These are phyloP conservation scores for Coecobrya sp. DNA, from an alignment of 2,888 invertebrate species.

Conservation along the genomic window DNA sequence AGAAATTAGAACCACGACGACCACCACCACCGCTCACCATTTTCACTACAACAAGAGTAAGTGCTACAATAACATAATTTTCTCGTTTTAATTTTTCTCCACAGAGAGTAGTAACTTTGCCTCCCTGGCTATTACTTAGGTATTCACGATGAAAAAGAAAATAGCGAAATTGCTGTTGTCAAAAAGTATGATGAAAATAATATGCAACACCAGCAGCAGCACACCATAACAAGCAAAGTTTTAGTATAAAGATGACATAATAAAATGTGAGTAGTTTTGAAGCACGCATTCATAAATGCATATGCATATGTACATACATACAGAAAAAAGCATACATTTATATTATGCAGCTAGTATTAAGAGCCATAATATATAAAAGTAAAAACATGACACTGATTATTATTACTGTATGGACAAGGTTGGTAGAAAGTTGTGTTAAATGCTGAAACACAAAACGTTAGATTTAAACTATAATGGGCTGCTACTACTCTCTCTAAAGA, in stretches of 20 bases:
- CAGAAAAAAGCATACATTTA: too few relatives aligned
- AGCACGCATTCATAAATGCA: neutral
- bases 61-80: neutral
- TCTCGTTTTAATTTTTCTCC: conserved; percentile 18
- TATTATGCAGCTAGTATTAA: too few relatives aligned
- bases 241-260: neutral
- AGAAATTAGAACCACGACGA: neutral
- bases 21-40: neutral
- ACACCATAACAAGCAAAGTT: neutral
- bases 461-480: neutral
- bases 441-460: neutral
- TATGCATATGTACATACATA: too few relatives aligned
- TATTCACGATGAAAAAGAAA: neutral
- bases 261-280: neutral
- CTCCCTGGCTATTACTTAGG: neutral
- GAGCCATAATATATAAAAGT: neutral
- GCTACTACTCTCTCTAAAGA: conserved; percentile 6
- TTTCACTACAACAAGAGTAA: neutral
- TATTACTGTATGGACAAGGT: neutral
- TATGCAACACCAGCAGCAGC: neutral
- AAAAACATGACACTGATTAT: conserved; percentile 21
- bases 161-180: conserved; percentile 21
- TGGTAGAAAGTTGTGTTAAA: neutral
- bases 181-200: conserved; percentile 21
- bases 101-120: neutral